Evolutionary conservation across 2,888 invertebrate genomes (phyloP).

Genomic region (Argyra leucocephala): DNA sequence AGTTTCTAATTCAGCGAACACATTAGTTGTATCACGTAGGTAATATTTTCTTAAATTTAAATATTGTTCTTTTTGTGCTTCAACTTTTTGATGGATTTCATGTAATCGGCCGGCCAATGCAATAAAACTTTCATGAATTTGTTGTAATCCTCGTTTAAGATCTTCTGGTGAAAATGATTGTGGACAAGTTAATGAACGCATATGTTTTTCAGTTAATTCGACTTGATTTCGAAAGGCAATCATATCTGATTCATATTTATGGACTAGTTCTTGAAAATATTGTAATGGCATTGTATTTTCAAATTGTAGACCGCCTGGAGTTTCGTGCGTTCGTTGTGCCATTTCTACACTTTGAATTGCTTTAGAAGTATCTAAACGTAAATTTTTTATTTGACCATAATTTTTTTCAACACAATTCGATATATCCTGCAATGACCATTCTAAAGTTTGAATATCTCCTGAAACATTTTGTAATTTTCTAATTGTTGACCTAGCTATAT

Average conservation of each 20-base stretch:
- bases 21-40: conserved; percentile 59
- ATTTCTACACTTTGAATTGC: conserved; percentile 66
- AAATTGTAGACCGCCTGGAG: conserved; percentile 63
- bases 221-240: conserved; percentile 60
- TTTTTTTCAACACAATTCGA: conserved; percentile 39
- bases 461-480: conserved; percentile 39
- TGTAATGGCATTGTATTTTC: conserved; percentile 63
- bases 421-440: conserved; percentile 38
- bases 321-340: conserved; percentile 68
- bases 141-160: conserved; percentile 64
- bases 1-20: conserved; percentile 53
- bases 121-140: conserved; percentile 77
- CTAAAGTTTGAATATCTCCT: conserved; percentile 35
- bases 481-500: conserved; percentile 61
- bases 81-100: conserved; percentile 64
- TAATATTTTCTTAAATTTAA: conserved; percentile 70
- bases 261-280: conserved; percentile 59
- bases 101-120: conserved; percentile 80
- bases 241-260: conserved; percentile 61
- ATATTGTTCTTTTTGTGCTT: conserved; percentile 75
- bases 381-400: conserved; percentile 38
- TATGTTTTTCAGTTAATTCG: conserved; percentile 61
- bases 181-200: conserved; percentile 54
- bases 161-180: conserved; percentile 62
- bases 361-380: conserved; percentile 63